Conservation (phyloP, 53 echinoderm and acorn worm species). For the Mesocentrotus franciscanus region DNA sequence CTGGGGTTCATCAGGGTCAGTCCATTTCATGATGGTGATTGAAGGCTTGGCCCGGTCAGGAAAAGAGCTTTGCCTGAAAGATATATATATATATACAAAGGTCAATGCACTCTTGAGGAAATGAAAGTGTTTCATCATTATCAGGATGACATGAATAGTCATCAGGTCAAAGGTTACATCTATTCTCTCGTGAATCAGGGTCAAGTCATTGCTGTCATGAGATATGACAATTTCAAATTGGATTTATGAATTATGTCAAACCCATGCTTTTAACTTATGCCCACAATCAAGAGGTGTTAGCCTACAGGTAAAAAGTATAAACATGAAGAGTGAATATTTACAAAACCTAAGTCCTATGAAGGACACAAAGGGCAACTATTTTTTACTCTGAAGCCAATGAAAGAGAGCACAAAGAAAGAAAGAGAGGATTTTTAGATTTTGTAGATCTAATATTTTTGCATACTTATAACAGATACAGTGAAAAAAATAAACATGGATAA, state of each 20-base stretch:
- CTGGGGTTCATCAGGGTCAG: slow-evolving; percentile 22
- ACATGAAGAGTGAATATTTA: background rate
- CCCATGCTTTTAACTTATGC: background rate
- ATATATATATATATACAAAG: background rate
- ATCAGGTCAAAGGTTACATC: background rate
- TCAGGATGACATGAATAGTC: background rate
- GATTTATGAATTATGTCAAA: background rate
- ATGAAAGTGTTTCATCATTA: background rate
- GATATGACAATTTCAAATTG: background rate
- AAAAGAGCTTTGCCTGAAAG: slow-evolving; percentile 1
- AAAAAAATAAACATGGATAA: too few relatives aligned
- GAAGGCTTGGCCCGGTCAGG: slow-evolving; percentile 16
- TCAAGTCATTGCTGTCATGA: too few relatives aligned
- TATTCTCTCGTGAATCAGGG: background rate
- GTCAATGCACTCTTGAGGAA: background rate
- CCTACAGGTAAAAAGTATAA: background rate
- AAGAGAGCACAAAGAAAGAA: background rate
- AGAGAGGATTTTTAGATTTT: background rate
- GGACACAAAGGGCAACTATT: too few relatives aligned
- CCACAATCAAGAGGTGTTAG: background rate
- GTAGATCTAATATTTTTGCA: too few relatives aligned
- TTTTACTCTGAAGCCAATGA: too few relatives aligned
- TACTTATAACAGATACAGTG: too few relatives aligned
- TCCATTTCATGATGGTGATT: slow-evolving; percentile 45
- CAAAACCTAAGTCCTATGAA: too few relatives aligned